Evolutionary conservation across 2,888 invertebrate genomes (phyloP).

Genomic region (Cotesia congregata): DNA sequence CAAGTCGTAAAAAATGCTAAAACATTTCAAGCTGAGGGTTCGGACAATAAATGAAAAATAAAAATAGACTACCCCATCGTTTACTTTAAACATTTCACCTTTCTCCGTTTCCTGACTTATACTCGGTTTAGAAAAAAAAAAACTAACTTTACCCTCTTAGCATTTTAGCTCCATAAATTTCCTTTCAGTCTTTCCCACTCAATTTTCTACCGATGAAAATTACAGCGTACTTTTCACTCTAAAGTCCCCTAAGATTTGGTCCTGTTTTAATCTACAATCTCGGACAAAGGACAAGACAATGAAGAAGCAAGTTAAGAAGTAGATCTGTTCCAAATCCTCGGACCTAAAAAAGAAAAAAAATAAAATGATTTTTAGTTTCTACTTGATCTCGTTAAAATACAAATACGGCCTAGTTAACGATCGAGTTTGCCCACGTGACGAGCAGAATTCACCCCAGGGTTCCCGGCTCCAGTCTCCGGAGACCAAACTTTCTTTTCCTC

Average conservation of each 20-base stretch:
- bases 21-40: conserved; percentile 14
- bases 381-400: neutral
- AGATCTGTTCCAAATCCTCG: too few species aligned
- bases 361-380: conserved; percentile 21
- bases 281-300: neutral
- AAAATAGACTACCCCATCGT: conserved; percentile 30
- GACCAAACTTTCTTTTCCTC: conserved; percentile 2
- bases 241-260: conserved; percentile 27
- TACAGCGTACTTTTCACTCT: conserved; percentile 10
- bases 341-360: neutral
- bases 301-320: neutral
- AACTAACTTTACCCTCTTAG: conserved; percentile 23
- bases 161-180: conserved; percentile 31
- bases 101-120: neutral
- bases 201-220: conserved; percentile 28
- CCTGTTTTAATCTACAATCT: conserved; percentile 34
- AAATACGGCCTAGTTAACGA: conserved; percentile 18
- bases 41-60: neutral
- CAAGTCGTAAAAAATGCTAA: conserved; percentile 53
- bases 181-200: conserved; percentile 15
- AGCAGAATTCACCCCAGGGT: conserved; percentile 64
- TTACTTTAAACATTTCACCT: neutral
- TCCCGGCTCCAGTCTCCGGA: neutral
- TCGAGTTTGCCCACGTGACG: conserved; percentile 67
- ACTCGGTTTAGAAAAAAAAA: neutral